These are phyloP conservation scores for Octodonta nipae DNA, from an alignment of 2,888 invertebrate species.

Conservation along the genomic window DNA sequence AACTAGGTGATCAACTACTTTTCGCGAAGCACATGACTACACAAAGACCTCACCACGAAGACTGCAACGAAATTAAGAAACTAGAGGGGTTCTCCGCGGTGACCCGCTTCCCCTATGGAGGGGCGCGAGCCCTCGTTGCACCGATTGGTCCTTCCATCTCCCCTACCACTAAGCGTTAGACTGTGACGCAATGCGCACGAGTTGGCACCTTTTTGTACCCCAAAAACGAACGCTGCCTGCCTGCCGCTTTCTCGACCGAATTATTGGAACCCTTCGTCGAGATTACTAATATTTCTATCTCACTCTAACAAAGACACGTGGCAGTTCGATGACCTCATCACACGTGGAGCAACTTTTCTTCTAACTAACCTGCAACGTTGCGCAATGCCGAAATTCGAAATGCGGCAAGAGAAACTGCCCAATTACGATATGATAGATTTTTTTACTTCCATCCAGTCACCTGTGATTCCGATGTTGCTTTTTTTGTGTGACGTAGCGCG, in stretches of 20 bases:
- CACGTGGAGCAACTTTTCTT: slow-evolving; percentile 24
- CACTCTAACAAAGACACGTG: slow-evolving; percentile 24
- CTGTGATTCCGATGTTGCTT: no score
- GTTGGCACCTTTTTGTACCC: slow-evolving; percentile 19
- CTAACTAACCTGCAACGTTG: slow-evolving; percentile 23
- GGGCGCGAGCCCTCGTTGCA: slow-evolving; percentile 15
- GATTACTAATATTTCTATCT: no score
- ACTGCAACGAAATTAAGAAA: not conserved
- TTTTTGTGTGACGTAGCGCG: no score
- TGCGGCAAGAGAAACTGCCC: slow-evolving; percentile 13
- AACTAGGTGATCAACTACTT: no score
- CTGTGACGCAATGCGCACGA: slow-evolving; percentile 28
- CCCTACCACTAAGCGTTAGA: slow-evolving; percentile 17
- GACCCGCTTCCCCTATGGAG: slow-evolving; percentile 16
- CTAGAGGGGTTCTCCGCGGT: slow-evolving; percentile 1
- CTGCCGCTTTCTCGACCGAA: no score
- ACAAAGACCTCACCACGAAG: slow-evolving; percentile 2
- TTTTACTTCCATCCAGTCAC: no score
- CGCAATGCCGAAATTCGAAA: slow-evolving; percentile 21
- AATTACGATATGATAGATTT: slow-evolving; percentile 5
- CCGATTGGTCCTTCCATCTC: slow-evolving; percentile 21
- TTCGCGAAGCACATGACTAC: no score
- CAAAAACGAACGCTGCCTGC: no score
- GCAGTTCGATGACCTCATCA: slow-evolving; percentile 27
- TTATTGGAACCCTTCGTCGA: no score